Base-by-base conservation (phyloP, 2,797 vertebrate species). In the Varecia variegata region DNA sequence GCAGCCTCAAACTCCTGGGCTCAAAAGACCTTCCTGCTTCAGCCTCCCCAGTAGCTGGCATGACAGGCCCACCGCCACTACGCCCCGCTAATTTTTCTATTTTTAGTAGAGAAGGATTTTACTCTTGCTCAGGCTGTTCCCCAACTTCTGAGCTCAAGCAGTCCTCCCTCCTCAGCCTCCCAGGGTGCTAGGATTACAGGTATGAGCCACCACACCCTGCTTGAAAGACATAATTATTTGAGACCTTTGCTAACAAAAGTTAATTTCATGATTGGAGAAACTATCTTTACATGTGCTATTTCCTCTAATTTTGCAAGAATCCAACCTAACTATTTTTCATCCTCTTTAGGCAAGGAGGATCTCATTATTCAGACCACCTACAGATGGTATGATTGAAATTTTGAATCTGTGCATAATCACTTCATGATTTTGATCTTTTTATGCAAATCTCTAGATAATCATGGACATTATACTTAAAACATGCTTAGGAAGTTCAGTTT, bases 381-480 rank as follows among this genome's bases (percentile, higher is more conserved):
- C 76, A 87, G 94, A 94, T 89, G 86, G 65, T 50, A 73, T 94
- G 89, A 97, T 96, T 97, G 93, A 96, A 97, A 97, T 65, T 97
- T 96, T 91, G 67, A 88, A 94, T 93, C 88, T 97, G 27, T 94
- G 82, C 45, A 94, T 95, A 97, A 97, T 97, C 94, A 93, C 88
- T 85, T 97, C 92, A 97, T 97, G 71, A 94, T 96, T 96, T 95
- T 97, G 76, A 97, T 97, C 90, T 94, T 97, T 97, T 95, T 43
- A 92, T 95, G 73, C 68, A 97, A 97, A 96, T 95, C 90, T 97
- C 88, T 52, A 86, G 56, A 90, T 68, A 88, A 76, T 94, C 77
- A 67, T 94, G 90, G 82, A 93, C 58, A 96, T 94, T 92, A 90
- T 60, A 85, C 23, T 54, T 76, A 94, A 68, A 62, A 93, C 74